These are phyloP conservation scores for Tuberolachnus salignus DNA, from an alignment of 2,888 invertebrate genomes.

Conservation along the genomic window DNA sequence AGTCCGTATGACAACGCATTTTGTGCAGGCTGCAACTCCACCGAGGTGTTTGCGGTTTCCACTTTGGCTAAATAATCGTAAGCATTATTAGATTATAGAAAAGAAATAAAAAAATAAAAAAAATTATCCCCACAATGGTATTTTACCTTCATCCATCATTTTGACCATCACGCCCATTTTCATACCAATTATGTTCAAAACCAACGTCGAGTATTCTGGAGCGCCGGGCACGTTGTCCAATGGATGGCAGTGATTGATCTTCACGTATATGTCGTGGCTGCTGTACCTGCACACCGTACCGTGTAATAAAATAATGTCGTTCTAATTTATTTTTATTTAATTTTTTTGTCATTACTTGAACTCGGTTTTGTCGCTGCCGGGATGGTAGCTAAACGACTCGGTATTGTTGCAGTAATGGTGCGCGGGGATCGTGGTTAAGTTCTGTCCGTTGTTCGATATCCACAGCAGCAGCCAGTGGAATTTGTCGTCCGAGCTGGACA, in stretches of 20 bases:
- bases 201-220: too few species aligned
- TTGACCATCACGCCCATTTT: constrained; percentile 82
- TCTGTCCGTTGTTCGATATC: constrained; percentile 72
- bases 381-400: not conserved
- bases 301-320: too few species aligned
- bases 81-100: not conserved
- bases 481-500: constrained; percentile 93
- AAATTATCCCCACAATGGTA: not conserved
- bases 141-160: constrained; percentile 80
- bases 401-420: not conserved
- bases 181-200: constrained; percentile 66
- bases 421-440: constrained; percentile 57
- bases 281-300: too few species aligned
- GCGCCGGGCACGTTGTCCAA: too few species aligned
- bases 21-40: not conserved
- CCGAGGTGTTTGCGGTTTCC: not conserved
- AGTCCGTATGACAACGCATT: not conserved
- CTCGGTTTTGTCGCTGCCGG: not conserved
- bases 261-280: too few species aligned
- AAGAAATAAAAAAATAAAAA: too few species aligned
- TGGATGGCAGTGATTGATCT: too few species aligned
- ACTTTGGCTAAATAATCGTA: not conserved
- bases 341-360: constrained; percentile 6
- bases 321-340: too few species aligned
- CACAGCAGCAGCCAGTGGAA: constrained; percentile 96